phyloP scores from a whole-genome alignment of 2,888 invertebrate species.

The Tanaodytes sp. region DNA sequence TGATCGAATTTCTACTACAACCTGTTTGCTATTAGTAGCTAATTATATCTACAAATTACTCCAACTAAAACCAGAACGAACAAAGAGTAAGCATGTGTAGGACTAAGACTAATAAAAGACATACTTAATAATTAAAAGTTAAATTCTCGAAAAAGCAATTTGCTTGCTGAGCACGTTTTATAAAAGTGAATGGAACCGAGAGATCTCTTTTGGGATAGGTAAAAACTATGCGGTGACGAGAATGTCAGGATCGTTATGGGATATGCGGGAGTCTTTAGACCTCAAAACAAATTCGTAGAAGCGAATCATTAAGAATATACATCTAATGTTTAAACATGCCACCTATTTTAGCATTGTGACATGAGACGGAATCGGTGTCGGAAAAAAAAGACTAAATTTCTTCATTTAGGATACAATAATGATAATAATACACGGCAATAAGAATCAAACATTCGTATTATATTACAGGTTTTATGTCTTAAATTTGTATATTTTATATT shows the following conservation, averaged over 20 bases:
- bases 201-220: conserved; percentile 59
- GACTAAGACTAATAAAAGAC: conserved; percentile 30
- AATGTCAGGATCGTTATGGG: conserved; percentile 40
- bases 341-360: conserved; percentile 4
- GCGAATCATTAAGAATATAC: conserved; percentile 64
- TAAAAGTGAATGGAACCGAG: conserved; percentile 62
- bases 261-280: conserved; percentile 58
- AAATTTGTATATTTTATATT: too few relatives aligned
- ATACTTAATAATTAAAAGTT: conserved; percentile 57
- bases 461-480: too few relatives aligned
- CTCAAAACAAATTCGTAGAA: conserved; percentile 66
- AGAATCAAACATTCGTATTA: too few relatives aligned
- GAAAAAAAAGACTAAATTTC: not conserved
- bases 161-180: conserved; percentile 69
- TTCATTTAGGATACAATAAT: too few relatives aligned
- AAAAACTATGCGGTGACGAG: conserved; percentile 41
- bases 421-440: too few relatives aligned
- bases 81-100: too few relatives aligned
- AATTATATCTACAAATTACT: too few relatives aligned
- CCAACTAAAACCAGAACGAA: too few relatives aligned
- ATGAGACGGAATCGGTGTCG: conserved; percentile 7
- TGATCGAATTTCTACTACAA: too few relatives aligned
- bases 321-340: conserved; percentile 57
- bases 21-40: too few relatives aligned
- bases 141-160: conserved; percentile 66